These are phyloP conservation scores for Leptothorax acervorum DNA, from an alignment of 2,888 invertebrate species.

Conservation along the genomic window DNA sequence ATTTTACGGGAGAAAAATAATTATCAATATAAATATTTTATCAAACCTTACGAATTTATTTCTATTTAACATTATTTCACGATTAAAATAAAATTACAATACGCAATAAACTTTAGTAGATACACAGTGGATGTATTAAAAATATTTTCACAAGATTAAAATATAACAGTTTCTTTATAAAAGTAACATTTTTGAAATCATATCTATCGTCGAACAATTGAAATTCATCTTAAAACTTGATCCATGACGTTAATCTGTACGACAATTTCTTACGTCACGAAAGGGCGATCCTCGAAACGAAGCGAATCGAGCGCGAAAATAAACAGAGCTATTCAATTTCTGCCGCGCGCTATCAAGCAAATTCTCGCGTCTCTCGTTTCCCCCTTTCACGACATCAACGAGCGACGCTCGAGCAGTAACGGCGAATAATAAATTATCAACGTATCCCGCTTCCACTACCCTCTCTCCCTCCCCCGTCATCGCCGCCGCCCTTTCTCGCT, in stretches of 20 bases:
- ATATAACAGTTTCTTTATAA: not conserved
- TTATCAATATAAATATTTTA: not conserved
- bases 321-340: conserved; percentile 53
- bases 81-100: not conserved
- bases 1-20: not conserved
- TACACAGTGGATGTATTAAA: not conserved
- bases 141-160: not conserved
- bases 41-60: not conserved
- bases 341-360: conserved; percentile 53
- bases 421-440: conserved; percentile 75
- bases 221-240: not conserved
- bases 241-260: conserved; percentile 5
- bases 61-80: not conserved
- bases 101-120: not conserved
- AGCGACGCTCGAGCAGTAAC: conserved; percentile 60
- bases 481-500: conserved; percentile 51
- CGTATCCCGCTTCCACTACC: conserved; percentile 47
- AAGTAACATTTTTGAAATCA: conserved; percentile 3
- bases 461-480: conserved; percentile 28
- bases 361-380: conserved; percentile 54
- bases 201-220: not conserved
- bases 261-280: conserved; percentile 39
- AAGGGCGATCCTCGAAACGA: conserved; percentile 25
- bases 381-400: conserved; percentile 57
- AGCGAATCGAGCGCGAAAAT: conserved; percentile 45